Evolutionary conservation across 2,797 vertebrate genomes (phyloP), one percentile per base, ranked within the genome.

Genomic region (Siniperca scherzeri): DNA sequence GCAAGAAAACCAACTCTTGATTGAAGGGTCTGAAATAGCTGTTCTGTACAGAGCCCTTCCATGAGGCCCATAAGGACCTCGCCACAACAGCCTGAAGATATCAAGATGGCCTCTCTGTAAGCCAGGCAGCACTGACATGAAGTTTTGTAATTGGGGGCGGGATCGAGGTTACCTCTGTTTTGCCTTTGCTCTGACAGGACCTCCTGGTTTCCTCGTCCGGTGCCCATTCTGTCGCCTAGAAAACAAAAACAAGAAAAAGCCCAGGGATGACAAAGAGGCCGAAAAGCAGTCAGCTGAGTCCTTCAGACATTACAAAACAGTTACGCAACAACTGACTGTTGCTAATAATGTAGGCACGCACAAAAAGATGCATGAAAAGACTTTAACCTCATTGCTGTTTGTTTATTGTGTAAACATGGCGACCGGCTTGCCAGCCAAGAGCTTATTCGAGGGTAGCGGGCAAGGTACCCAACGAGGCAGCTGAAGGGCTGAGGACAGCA

Each of bases 131-230:
- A n/a, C 89, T 83, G 85, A 87, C 85, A 89, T 70, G 75, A 85
- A 88, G 83, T 76, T 83, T 55, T 86, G 83, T 89, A 87, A 93
- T 92, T 90, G 88, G 91, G 86, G 77, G 82, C 42, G 68, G 78
- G 75, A 59, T 70, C 1, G 75, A 87, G 87, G 89, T 94, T 96
- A 97, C 98, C 98, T 99, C 97, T 5, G 97, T 97, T 96, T 99
- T 99, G 89, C 98, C 98, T 97, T 99, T 99, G 96, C 98, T 99
- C 95, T 98, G 98, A 97, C 98, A 99, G 92, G 98, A 99, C 94
- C 96, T 96, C 95, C 97, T 97, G 68, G 97, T 99, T 85, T 99
- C 98, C 93, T 99, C 98, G 27, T 97, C 98, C 91, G 98, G 98
- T 87, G 97, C 96, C 98, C 98, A 99, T 89, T 98, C 97, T 21